Conservation (phyloP, 2,797 vertebrate species). For the Coregonus sp. region DNA sequence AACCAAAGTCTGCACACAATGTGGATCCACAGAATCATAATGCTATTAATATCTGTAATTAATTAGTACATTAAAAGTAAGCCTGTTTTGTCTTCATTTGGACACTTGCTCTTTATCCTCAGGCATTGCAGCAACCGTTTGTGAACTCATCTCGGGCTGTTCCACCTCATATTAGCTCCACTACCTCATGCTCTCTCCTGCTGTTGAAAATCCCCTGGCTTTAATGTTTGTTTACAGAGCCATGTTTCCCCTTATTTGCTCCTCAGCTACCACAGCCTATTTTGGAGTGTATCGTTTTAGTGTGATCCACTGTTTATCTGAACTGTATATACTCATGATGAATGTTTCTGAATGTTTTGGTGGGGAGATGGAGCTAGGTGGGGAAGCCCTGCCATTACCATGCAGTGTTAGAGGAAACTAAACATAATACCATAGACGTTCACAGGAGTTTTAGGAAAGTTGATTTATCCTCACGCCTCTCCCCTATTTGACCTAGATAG, state of each 20-base stretch:
- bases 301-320: neutral
- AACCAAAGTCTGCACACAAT: no score
- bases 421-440: neutral
- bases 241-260: conserved; percentile 4
- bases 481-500: no score
- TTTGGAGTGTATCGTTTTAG: neutral
- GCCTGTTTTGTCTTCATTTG: neutral
- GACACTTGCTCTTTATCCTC: neutral
- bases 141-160: neutral
- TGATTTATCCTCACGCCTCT: no score
- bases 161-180: neutral
- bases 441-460: neutral
- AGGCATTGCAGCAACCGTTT: neutral
- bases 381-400: neutral
- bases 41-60: neutral
- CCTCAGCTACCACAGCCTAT: neutral
- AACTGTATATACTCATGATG: no score
- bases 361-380: no score
- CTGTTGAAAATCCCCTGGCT: conserved; percentile 5
- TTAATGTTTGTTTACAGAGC: conserved; percentile 5
- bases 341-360: no score
- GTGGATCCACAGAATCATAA: no score
- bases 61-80: neutral
- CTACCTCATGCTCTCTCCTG: neutral
- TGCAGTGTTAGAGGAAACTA: neutral